Evolutionary conservation across 2,113 vertebrate genomes (phyloP), one percentile per base, ranked within the genome.

Genomic region (Myotis davidii): DNA sequence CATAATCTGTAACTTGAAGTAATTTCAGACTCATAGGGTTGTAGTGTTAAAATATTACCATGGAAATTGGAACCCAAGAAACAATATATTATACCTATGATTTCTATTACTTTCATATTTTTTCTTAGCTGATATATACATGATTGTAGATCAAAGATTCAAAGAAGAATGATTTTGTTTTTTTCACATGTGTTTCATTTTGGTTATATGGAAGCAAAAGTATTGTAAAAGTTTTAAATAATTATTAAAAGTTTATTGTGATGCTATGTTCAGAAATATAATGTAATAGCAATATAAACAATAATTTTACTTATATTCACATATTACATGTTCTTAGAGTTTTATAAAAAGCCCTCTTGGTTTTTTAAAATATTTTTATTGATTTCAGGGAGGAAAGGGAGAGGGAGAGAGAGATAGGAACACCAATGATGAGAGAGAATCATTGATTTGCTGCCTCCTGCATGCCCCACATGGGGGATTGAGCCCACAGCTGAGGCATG

Each of bases 161-260:
- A 84, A 56, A 89, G 10, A 86, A 17, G 32, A 8, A 77, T 74
- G 7, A 50, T 79, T 85, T 84, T 73, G 72, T 61, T 59, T 13
- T 94, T 90, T 88, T 88, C 48, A 88, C 32, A 65, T 74, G 29
- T 37, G 9, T 17, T 95, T 91, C 9, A 74, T 81, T 91, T 93
- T 97, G 25, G 42, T 86, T 85, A 65, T 72, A 70, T 65, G 20
- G 42, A 54, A 96, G 37, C 21, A 90, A 94, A 90, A 94, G 52
- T 32, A 69, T 59, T 94, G 72, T 25, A 2, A 72, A 82, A 45
- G 10, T 87, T 94, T 95, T 90, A 87, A 84, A 3, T 78, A 94
- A 94, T 52, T 93, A 81, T 93, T 54, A 59, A 59, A 95, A 82
- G 17, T 50, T 14, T 88, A 76, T 37, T 74, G 4, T 94, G 39